Base-by-base conservation (phyloP, 2,797 vertebrate species). In the Nothura maculosa region DNA sequence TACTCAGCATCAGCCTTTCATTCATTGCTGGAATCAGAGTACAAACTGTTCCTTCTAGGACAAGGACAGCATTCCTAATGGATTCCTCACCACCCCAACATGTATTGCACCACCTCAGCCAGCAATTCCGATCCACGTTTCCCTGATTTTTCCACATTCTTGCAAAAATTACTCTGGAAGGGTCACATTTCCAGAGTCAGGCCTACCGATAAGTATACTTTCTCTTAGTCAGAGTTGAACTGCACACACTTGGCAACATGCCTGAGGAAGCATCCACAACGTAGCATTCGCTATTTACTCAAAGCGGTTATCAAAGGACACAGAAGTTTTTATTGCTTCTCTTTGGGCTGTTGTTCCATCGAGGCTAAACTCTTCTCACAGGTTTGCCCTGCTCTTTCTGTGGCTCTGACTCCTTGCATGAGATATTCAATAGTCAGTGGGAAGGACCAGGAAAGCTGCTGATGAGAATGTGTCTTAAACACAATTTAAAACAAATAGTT, bases 161-260 rank as follows among this genome's bases (percentile, higher is more conserved):
- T 90, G 78, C 66, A 80, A 60, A 92, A 95, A 82, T 1, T 1
- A 25, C 40, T 68, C 52, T 70, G 50, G 43, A 94, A 76, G 81
- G 12, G 47, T 61, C 75, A 66, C 34, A 43, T 81, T 86, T 95
- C 57, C 16, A 34, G 61, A 61, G 50, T 38, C 6, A 3, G 30
- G 15, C 40, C 90, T 93, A 60, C 64, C 16, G 64, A 68, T 67
- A 69, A 20, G 1, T 54, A 83, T 60, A 87, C 89, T 86, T 96
- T 91, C 87, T 88, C 85, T 88, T 83, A 84, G 79, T 82, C 75
- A 89, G 72, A 60, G 63, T 38, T 90, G 92, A 82, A 64, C 86
- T 90, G 50, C 77, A 15, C 50, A 50, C 8, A 47, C 42, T 81
- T 92, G 93, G 75, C 87, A 88, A 22, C 0, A 0, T 81, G 87